Percentiles rank a stretch among this genome's conserved stretches.
Evolutionary conservation across 2,113 vertebrate genomes (phyloP).

Genomic region (Barbus barbus): DNA sequence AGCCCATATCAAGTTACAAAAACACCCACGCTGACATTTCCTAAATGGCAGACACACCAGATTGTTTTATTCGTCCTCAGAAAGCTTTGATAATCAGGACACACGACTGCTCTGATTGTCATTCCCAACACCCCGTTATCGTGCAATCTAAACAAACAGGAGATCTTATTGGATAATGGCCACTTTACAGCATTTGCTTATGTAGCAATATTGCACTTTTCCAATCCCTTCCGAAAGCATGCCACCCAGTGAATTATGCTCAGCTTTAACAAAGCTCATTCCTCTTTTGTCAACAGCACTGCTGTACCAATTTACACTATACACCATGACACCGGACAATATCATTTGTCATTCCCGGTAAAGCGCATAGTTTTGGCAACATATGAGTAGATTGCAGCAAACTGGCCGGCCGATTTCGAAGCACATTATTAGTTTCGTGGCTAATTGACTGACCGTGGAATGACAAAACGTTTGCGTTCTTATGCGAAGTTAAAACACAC

Average conservation of each 20-base stretch:
- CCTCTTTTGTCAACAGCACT: slow-evolving; percentile 71
- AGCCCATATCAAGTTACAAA: not conserved
- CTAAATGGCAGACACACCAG: not conserved
- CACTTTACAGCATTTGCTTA: slow-evolving; percentile 69
- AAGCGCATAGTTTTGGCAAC: slow-evolving; percentile 14
- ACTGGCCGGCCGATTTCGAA: slow-evolving; percentile 20
- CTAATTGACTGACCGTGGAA: slow-evolving; percentile 25
- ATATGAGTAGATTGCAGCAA: slow-evolving; percentile 31
- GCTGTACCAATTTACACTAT: slow-evolving; percentile 54
- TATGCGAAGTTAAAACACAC: slow-evolving; percentile 31
- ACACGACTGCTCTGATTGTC: slow-evolving; percentile 33
- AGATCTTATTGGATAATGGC: slow-evolving; percentile 63
- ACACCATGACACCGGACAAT: slow-evolving; percentile 26
- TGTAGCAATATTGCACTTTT: slow-evolving; percentile 70
- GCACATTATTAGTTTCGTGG: slow-evolving; percentile 10
- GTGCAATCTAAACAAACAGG: slow-evolving; percentile 58
- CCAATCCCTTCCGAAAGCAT: slow-evolving; percentile 67
- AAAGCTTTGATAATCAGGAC: slow-evolving; percentile 27
- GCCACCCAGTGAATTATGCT: slow-evolving; percentile 74
- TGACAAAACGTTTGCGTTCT: slow-evolving; percentile 10
- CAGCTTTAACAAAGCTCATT: slow-evolving; percentile 58
- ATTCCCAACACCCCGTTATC: slow-evolving; percentile 66
- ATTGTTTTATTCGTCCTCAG: not conserved
- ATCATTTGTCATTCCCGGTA: slow-evolving; percentile 18
- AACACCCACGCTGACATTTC: slow-evolving; percentile 11